Conservation (phyloP, 2,888 invertebrate species). For the Phengaris arion region DNA sequence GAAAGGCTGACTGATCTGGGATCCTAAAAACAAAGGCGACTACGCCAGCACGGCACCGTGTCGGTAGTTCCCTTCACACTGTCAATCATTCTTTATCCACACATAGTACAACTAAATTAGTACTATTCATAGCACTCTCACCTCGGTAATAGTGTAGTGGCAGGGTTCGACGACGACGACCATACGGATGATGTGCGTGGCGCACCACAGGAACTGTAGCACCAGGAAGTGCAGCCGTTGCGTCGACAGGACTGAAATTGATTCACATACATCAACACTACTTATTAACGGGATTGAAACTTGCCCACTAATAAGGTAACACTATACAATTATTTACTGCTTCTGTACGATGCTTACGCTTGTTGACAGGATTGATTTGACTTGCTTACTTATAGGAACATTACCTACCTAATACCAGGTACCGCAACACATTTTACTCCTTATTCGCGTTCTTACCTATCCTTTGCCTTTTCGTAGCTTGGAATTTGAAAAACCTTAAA, state of each 20-base stretch:
- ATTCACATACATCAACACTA: neutral
- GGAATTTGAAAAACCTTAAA: neutral
- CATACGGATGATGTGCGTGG: constrained; percentile 76
- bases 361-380: neutral
- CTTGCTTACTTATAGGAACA: neutral
- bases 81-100: too few species aligned
- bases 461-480: neutral
- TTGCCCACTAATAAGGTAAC: neutral
- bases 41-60: too few species aligned
- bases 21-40: too few species aligned
- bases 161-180: constrained; percentile 80
- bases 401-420: neutral
- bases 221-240: constrained; percentile 71
- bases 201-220: constrained; percentile 79
- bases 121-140: constrained; percentile 40
- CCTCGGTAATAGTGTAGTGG: constrained; percentile 76
- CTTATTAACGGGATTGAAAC: neutral
- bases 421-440: too few species aligned
- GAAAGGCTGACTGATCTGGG: too few species aligned
- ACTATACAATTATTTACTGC: neutral
- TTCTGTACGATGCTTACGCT: too few species aligned
- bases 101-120: too few species aligned
- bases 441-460: too few species aligned
- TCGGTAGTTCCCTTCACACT: too few species aligned
- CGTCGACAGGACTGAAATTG: constrained; percentile 60